phyloP scores from a whole-genome alignment of 2,888 invertebrate species.

The Agonum fuliginosum region DNA sequence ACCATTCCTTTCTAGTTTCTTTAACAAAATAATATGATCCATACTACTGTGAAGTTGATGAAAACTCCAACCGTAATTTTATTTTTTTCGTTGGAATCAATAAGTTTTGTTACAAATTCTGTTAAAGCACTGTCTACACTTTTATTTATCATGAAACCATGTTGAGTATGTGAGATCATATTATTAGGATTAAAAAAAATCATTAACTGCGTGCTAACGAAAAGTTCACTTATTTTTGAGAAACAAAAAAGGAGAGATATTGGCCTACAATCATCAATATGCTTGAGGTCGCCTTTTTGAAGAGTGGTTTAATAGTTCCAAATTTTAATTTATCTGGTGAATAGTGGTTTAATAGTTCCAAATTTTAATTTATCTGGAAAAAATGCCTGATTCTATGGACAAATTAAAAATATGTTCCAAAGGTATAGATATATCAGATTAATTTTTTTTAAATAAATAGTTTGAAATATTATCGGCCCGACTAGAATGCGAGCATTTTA shows the following conservation, averaged over 20 bases:
- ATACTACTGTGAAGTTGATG: background rate
- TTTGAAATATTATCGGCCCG: background rate
- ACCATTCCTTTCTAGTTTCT: background rate
- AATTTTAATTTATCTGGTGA: too few species aligned
- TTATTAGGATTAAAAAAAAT: background rate
- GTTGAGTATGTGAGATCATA: background rate
- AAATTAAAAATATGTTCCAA: background rate
- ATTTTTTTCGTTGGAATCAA: background rate
- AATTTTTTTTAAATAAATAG: background rate
- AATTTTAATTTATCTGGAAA: background rate
- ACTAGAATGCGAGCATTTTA: background rate
- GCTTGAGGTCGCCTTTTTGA: background rate
- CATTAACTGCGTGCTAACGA: background rate
- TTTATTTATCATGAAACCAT: background rate
- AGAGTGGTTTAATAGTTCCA: background rate
- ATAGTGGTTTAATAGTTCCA: too few species aligned
- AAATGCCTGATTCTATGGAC: background rate
- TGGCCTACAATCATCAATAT: background rate
- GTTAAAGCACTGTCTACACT: background rate
- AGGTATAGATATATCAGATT: background rate
- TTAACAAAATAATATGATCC: background rate
- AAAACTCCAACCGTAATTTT: background rate
- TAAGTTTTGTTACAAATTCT: background rate
- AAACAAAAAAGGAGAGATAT: background rate
- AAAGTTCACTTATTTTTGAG: background rate